Base-by-base conservation (phyloP, 2,113 vertebrate genomes). In the Dissostichus mawsoni region DNA sequence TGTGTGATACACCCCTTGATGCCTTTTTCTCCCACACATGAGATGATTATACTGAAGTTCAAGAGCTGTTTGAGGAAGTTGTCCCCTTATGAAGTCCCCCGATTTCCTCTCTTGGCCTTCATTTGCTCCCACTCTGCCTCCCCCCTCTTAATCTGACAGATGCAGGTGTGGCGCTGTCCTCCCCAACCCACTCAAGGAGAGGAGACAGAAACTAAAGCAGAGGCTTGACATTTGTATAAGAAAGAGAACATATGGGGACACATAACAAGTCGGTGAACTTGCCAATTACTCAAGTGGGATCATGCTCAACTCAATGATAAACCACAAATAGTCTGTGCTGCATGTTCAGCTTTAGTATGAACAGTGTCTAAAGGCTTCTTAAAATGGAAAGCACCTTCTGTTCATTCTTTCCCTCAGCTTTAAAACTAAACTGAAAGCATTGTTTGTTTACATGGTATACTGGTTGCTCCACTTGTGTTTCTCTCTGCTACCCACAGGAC, bases 81-180 rank as follows among this genome's bases (percentile, higher is more conserved):
- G 20, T 59, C 62, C 78, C 80, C 78, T 44, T 50, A 80, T 36
- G 36, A 41, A 73, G 66, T 76, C 88, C 91, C 79, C 86, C 68
- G 0, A 45, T 73, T 88, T 92, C 86, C 88, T 84, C 62, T 83
- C 69, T 69, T 72, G 79, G 81, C 69, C 55, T 68, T 78, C 48
- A 8, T 73, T 77, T 77, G 74, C 78, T 84, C 69, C 67, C 81
- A 74, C 78, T 76, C 68, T 16, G 53, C 12, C 51, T 50, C 41
- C n/a, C 50, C 29, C 8, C 48, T 29, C 76, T 56, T 56, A 29
- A 51, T 82, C 86, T 84, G 81, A 87, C 81, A 89, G 67, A 78
- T 78, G 88, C 89, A 92, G 89, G 90, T 92, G 84, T 86, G 50
- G 69, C 83, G 52, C 73, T 18, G 72, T 72, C 82, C 68, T 71